Conservation (phyloP, 2,113 vertebrate species). For the Hiodon alosoides region DNA sequence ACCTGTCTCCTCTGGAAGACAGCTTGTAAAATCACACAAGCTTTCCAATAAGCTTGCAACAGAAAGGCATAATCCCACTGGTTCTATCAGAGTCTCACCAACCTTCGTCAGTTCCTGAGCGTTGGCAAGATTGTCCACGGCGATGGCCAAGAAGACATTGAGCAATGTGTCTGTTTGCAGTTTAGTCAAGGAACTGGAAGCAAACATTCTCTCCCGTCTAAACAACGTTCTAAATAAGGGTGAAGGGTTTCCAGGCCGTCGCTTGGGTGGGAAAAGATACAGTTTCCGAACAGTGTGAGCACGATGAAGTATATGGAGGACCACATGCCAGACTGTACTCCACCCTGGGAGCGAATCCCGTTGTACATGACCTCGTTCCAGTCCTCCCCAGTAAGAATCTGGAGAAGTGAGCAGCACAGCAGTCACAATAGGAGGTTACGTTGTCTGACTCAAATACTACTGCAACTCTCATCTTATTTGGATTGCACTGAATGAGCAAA, state of each 20-base stretch:
- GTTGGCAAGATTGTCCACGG: conserved; percentile 71
- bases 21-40: not conserved
- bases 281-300: conserved; percentile 96
- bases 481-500: not conserved
- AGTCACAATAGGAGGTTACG: not conserved
- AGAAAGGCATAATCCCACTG: not conserved
- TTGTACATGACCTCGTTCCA: conserved; percentile 99
- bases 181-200: conserved; percentile 39
- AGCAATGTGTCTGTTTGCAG: conserved; percentile 64
- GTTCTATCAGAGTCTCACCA: not conserved
- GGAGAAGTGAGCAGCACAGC: conserved; percentile 10
- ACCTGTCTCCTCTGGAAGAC: too few relatives aligned
- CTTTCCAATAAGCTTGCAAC: not conserved
- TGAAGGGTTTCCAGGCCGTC: not conserved
- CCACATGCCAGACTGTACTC: conserved; percentile 97
- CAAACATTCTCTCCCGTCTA: not conserved
- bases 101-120: conserved; percentile 71
- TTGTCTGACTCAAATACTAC: not conserved
- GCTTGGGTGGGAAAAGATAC: conserved; percentile 72
- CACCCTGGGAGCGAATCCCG: conserved; percentile 93
- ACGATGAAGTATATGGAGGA: conserved; percentile 98
- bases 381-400: conserved; percentile 97
- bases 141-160: conserved; percentile 73
- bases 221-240: not conserved
- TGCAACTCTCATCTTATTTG: not conserved